Evolutionary conservation across 1,140 invertebrate species (phyloP), one percentile per base, ranked within the genome.

Genomic region (Antheraea pernyi): DNA sequence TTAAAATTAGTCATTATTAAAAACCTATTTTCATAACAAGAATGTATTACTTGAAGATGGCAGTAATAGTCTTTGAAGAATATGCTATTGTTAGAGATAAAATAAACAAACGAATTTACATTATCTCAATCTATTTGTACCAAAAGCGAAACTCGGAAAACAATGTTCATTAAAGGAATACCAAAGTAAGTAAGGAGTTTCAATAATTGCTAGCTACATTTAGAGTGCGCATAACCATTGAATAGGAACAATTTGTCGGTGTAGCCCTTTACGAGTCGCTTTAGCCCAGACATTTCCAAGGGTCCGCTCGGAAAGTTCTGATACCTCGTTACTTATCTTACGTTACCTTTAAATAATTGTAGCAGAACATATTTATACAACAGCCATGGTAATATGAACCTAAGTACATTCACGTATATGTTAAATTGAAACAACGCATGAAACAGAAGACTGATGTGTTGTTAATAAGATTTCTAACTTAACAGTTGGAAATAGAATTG

Each of bases 91-190:
- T 53, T 1, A 58, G 67, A 67, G 63, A 69, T 64, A 63, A 36
- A 64, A 84, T 81, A 86, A 88, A 88, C 84, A 80, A 84, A 81
- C 80, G 80, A 75, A 67, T 69, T 58, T 65, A 70, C 65, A 76
- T 83, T 85, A 88, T 85, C 84, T 83, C 66, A 62, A 66, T 66
- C 86, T 81, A 90, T 86, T 89, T 78, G 87, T 77, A 85, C 82
- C 78, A 67, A 68, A 30, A 65, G 39, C 60, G 60, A 36, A 30
- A 30, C 60, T 36, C 18, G 30, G 60, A 22, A 80, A 85, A 90
- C 86, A 90, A 90, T 88, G 84, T 88, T 88, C 86, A 88, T 88
- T 90, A 86, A 88, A 86, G 76, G 88, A 85, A 89, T 90, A 88
- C 86, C 88, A 84, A 86, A 90, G 81, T 75, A 80, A 79, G 81